Evolutionary conservation across 37 sponge, comb jelly and placozoan species (phyloP).

Genomic region (Corticium candelabrum): DNA sequence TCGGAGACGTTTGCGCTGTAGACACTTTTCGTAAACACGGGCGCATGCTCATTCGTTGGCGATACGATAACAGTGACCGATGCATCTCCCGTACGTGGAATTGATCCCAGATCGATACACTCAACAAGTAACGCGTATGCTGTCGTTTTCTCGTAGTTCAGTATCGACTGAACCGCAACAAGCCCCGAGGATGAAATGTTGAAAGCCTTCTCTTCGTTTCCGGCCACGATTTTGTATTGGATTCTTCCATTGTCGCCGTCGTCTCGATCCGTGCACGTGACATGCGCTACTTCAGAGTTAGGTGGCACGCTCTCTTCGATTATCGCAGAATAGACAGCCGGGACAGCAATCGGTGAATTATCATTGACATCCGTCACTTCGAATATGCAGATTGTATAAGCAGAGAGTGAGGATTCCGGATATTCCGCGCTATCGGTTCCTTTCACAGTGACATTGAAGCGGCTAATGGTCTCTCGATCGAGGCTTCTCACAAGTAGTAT

Average conservation of each 20-base stretch:
- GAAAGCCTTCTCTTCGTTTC: not conserved
- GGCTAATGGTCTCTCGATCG: not conserved
- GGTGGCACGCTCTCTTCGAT: not conserved
- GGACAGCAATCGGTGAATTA: not conserved
- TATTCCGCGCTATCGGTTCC: not conserved
- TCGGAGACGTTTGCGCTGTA: not conserved
- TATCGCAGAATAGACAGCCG: not conserved
- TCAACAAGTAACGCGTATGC: not conserved
- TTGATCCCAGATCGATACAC: not conserved
- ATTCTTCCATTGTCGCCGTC: not conserved
- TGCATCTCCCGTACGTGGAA: not conserved
- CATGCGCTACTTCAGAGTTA: not conserved
- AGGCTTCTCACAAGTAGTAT: not conserved
- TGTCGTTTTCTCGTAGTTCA: not conserved
- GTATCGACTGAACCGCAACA: not conserved
- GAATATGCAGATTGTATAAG: not conserved
- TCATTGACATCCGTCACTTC: not conserved
- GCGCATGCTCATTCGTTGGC: constrained; percentile 3
- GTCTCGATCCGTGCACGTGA: constrained; percentile 2
- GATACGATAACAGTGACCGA: not conserved
- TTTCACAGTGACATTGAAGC: not conserved
- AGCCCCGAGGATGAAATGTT: not conserved
- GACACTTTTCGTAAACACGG: constrained; percentile 2
- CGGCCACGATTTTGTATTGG: not conserved
- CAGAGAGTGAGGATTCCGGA: not conserved